Conservation (phyloP, 35 echinoderm and acorn worm species). For the Chiridota heheva region DNA sequence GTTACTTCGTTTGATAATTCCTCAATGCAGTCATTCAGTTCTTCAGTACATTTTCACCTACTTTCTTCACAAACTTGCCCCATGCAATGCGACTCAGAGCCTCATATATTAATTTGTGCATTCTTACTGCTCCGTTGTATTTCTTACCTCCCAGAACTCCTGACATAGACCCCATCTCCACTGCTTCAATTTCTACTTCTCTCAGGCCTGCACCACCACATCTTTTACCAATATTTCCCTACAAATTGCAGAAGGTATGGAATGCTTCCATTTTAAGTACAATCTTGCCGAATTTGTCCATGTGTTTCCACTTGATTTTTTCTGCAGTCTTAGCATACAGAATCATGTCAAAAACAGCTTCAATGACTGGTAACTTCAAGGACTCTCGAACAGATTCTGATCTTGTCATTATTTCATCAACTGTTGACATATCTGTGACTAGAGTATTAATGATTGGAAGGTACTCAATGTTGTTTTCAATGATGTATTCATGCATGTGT, state of each 20-base stretch:
- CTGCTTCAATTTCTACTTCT: slow-evolving; percentile 31
- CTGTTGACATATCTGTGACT: slow-evolving; percentile 30
- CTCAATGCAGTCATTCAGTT: too few species aligned
- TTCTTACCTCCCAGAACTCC: slow-evolving; percentile 22
- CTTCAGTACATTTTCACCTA: background rate
- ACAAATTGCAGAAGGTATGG: slow-evolving; percentile 44
- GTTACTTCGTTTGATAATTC: too few species aligned
- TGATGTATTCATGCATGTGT: background rate
- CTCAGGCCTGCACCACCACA: slow-evolving; percentile 33
- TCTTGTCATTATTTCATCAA: slow-evolving; percentile 10
- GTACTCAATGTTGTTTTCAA: slow-evolving; percentile 19
- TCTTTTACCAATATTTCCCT: slow-evolving; percentile 34
- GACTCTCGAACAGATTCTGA: background rate
- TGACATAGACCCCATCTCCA: slow-evolving; percentile 42
- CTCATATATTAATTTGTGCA: slow-evolving; percentile 61
- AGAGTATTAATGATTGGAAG: slow-evolving; percentile 50
- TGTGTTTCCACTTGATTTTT: slow-evolving; percentile 24
- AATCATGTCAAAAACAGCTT: slow-evolving; percentile 28
- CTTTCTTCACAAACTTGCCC: slow-evolving; percentile 18
- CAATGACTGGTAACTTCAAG: background rate
- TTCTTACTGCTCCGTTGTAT: slow-evolving; percentile 50
- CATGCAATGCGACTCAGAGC: slow-evolving; percentile 27
- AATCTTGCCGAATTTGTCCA: slow-evolving; percentile 1
- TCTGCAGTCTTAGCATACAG: slow-evolving; percentile 36
- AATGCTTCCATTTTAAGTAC: too few species aligned